These are phyloP conservation scores for Hypena proboscidalis DNA, from an alignment of 2,888 invertebrate species.

Conservation along the genomic window DNA sequence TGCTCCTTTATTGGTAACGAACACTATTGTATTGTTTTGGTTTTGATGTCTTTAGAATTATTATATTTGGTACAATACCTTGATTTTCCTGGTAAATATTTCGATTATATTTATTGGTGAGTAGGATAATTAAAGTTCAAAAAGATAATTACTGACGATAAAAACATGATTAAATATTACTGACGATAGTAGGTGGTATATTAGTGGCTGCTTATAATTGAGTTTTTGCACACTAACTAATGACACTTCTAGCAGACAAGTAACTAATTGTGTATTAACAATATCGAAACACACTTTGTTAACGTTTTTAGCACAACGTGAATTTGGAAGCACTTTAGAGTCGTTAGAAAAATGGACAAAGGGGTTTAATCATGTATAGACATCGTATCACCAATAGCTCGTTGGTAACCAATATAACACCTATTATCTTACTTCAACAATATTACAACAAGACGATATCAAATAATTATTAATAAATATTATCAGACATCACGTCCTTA, in stretches of 20 bases:
- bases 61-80: conserved; percentile 4
- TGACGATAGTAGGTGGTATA: conserved; percentile 40
- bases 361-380: conserved; percentile 5
- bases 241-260: too few relatives aligned
- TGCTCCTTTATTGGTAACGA: conserved; percentile 24
- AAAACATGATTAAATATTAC: conserved; percentile 7
- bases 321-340: conserved; percentile 43
- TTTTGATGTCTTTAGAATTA: background rate
- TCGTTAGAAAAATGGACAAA: conserved; percentile 24
- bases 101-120: background rate
- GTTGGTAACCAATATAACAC: conserved; percentile 65
- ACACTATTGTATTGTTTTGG: conserved; percentile 4
- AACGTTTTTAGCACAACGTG: conserved; percentile 17
- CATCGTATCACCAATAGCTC: conserved; percentile 14
- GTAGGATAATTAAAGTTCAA: background rate
- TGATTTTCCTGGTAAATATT: conserved; percentile 3
- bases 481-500: conserved; percentile 3
- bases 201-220: conserved; percentile 22
- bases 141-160: background rate
- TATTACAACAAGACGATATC: conserved; percentile 28
- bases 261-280: conserved; percentile 12
- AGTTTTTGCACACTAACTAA: conserved; percentile 10
- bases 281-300: conserved; percentile 10
- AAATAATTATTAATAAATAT: conserved; percentile 26
- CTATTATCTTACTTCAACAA: conserved; percentile 45